Conservation (phyloP, 2,797 vertebrate species). For the Siniperca scherzeri region DNA sequence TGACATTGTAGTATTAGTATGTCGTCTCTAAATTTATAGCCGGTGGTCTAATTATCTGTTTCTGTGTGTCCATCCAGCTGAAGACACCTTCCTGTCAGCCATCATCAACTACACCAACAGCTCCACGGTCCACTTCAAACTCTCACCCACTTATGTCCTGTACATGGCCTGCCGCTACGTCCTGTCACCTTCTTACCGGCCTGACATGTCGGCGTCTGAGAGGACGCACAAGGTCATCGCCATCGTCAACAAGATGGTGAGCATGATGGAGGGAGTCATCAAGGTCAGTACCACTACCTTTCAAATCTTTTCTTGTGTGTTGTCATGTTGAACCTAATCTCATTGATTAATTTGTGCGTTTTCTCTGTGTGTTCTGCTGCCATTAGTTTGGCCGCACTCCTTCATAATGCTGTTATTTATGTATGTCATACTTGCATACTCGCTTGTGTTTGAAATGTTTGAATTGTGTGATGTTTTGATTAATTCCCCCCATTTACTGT, state of each 20-base stretch:
- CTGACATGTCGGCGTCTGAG: slow-evolving; percentile 93
- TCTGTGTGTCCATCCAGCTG: slow-evolving; percentile 84
- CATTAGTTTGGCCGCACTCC: background rate
- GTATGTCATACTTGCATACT: background rate
- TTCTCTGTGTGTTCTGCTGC: slow-evolving; percentile 1
- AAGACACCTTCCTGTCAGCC: slow-evolving; percentile 97
- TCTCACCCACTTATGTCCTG: slow-evolving; percentile 95
- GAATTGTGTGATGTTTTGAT: background rate
- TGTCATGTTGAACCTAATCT: background rate
- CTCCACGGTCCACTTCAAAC: slow-evolving; percentile 98
- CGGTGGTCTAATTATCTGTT: background rate
- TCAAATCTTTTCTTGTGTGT: background rate
- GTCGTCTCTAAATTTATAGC: background rate
- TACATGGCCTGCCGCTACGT: slow-evolving; percentile 98
- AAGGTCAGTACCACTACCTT: slow-evolving; percentile 88
- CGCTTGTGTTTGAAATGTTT: slow-evolving; percentile 2
- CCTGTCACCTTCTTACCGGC: slow-evolving; percentile 92
- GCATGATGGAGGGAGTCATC: slow-evolving; percentile 99
- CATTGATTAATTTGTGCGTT: background rate
- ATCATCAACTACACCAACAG: slow-evolving; percentile 99
- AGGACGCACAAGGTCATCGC: slow-evolving; percentile 96
- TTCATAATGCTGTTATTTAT: background rate
- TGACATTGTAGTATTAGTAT: background rate
- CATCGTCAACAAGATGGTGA: slow-evolving; percentile 99
- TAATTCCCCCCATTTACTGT: slow-evolving; percentile 5